Evolutionary conservation across 2,113 vertebrate genomes (phyloP).

Genomic region (Megaleporinus macrocephalus): DNA sequence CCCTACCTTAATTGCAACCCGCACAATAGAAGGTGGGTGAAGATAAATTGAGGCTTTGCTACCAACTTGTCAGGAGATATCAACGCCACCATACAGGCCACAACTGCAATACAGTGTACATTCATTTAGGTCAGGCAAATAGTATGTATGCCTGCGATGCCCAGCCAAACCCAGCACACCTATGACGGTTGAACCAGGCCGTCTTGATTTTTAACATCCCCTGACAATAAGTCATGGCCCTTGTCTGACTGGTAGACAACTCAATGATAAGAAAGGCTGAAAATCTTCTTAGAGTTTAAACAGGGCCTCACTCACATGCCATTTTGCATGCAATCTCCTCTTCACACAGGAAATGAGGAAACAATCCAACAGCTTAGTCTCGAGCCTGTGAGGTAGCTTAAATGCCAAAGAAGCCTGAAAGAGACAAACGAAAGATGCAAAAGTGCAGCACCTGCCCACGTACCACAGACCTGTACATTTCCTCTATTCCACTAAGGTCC

Average conservation of each 20-base stretch:
- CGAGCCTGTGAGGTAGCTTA: neutral
- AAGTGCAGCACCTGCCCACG: neutral
- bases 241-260: neutral
- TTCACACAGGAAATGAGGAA: neutral
- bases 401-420: neutral
- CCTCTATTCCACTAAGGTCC: conserved; percentile 12
- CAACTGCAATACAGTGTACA: neutral
- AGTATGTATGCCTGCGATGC: neutral
- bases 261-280: neutral
- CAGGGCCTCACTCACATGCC: neutral
- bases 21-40: conserved; percentile 31
- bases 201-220: neutral
- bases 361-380: neutral
- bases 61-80: neutral
- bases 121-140: neutral
- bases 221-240: neutral
- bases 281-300: neutral
- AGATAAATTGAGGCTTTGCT: conserved; percentile 17
- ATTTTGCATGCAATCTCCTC: neutral
- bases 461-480: conserved; percentile 20
- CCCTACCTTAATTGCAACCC: neutral
- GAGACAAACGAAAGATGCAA: neutral
- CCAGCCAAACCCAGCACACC: neutral
- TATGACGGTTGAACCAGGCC: neutral
- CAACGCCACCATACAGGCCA: conserved; percentile 5